phyloP scores from a whole-genome alignment of 2,113 vertebrate species.

The Campylorhamphus procurvoides region DNA sequence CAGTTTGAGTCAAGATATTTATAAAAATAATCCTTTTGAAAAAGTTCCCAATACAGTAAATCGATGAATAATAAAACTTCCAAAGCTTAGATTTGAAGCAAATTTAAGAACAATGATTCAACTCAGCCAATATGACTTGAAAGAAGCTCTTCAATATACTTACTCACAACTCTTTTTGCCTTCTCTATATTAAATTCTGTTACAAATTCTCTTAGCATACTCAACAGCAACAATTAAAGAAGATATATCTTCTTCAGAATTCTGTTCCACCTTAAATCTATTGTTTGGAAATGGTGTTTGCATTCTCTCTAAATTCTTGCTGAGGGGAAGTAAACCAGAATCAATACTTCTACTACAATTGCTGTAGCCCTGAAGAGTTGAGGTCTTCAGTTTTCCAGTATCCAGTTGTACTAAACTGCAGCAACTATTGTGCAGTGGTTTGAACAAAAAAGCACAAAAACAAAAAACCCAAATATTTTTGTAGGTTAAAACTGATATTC shows the following conservation, averaged over 20 bases:
- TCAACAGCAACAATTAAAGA: not conserved
- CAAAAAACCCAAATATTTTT: not conserved
- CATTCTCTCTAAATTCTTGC: not conserved
- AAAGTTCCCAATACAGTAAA: not conserved
- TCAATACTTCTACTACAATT: not conserved
- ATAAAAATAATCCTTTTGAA: not conserved
- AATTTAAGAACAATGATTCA: not conserved
- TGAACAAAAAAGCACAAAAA: not conserved
- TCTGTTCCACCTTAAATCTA: not conserved
- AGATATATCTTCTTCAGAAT: not conserved
- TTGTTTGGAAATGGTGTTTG: not conserved
- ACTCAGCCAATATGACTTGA: not conserved
- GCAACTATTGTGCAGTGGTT: not conserved
- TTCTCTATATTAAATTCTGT: not conserved
- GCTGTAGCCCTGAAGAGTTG: not conserved
- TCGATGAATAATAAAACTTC: not conserved
- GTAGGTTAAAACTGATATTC: not conserved
- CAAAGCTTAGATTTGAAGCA: not conserved
- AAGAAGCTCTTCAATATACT: not conserved
- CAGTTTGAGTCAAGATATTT: not conserved
- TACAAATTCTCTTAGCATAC: not conserved
- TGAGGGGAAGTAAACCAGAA: not conserved
- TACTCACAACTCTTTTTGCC: not conserved
- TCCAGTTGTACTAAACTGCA: not conserved
- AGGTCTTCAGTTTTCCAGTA: not conserved